phyloP scores from a whole-genome alignment of 2,797 vertebrate genomes.

The Perdix hodgsoniae region DNA sequence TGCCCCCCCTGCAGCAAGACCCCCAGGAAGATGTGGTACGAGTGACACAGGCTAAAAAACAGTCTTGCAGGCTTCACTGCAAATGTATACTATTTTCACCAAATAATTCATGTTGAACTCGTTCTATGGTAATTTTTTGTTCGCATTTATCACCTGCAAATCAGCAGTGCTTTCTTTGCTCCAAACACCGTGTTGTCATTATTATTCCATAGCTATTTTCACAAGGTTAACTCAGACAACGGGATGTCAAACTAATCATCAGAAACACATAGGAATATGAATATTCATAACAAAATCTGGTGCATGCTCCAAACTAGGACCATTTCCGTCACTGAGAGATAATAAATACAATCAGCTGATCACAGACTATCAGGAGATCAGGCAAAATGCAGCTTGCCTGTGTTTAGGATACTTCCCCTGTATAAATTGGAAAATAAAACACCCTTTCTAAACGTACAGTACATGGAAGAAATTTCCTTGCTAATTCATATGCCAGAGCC shows the following conservation, averaged over 20 bases:
- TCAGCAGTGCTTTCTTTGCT: background rate
- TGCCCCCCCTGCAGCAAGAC: background rate
- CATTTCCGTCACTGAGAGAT: background rate
- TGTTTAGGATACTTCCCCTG: background rate
- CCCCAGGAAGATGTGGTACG: background rate
- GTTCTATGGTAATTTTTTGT: background rate
- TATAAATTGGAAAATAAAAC: background rate
- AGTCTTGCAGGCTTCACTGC: background rate
- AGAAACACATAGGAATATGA: background rate
- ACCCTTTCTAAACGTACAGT: background rate
- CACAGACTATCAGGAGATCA: background rate
- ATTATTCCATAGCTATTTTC: background rate
- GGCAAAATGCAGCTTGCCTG: background rate
- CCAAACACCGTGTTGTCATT: accelerated
- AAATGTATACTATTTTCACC: background rate
- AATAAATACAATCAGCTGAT: background rate
- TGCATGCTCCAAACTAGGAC: background rate
- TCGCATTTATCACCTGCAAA: background rate
- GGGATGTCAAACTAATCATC: background rate
- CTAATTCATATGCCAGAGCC: background rate
- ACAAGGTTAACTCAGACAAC: background rate
- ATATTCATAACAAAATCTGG: background rate
- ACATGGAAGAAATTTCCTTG: background rate
- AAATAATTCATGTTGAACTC: background rate
- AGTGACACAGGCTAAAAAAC: background rate